Evolutionary conservation across 2,888 invertebrate species (phyloP).

Genomic region (Rotaria macrura): DNA sequence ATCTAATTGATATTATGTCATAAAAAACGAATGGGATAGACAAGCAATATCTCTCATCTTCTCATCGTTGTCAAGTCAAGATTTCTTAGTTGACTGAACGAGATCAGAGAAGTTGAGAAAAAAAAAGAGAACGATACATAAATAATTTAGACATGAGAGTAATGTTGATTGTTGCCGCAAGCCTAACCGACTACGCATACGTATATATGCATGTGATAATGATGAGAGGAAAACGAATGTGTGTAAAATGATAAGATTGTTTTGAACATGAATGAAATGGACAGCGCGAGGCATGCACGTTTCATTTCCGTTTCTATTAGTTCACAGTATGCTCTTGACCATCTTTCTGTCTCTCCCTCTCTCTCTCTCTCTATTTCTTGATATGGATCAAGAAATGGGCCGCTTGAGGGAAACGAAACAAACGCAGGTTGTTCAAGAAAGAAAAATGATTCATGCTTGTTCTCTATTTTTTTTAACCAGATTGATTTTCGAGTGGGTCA

Average conservation of each 20-base stretch:
- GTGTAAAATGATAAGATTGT: background rate
- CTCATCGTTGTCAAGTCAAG: background rate
- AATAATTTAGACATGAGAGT: background rate
- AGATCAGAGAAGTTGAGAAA: background rate
- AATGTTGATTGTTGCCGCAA: background rate
- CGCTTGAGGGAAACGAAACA: background rate
- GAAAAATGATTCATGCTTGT: background rate
- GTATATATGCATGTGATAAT: too few species aligned
- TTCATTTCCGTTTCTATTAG: background rate
- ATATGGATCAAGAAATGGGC: background rate
- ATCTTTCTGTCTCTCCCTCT: too few species aligned
- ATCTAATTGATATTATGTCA: background rate
- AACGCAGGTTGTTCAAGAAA: background rate
- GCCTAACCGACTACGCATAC: background rate
- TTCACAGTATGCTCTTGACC: too few species aligned
- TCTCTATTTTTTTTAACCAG: too few species aligned
- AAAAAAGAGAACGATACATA: background rate
- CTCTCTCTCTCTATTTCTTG: too few species aligned
- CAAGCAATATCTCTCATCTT: background rate
- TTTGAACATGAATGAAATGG: background rate
- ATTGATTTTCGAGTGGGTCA: too few species aligned
- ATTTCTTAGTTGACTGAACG: background rate
- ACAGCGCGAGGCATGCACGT: background rate
- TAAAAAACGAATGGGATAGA: background rate
- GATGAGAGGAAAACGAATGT: too few species aligned